Percentiles rank a stretch among this genome's conserved stretches.
These are phyloP conservation scores for Cyclopterus lumpus DNA, from an alignment of 2,797 vertebrate species.

Conservation along the genomic window DNA sequence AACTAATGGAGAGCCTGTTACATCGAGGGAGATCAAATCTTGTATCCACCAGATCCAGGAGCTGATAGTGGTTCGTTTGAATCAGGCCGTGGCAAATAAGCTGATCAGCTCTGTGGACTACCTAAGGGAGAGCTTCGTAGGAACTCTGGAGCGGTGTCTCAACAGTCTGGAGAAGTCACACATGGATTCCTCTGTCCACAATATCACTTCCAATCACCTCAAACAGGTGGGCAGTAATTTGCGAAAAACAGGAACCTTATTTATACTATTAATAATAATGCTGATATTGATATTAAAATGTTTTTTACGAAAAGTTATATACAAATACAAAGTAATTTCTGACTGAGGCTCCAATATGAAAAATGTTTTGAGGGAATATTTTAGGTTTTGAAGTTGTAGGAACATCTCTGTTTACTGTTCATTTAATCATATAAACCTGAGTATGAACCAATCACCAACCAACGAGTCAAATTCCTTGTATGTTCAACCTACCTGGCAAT, in stretches of 20 bases:
- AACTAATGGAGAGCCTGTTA: constrained; percentile 91
- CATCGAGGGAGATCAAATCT: constrained; percentile 92
- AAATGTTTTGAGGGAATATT: neutral
- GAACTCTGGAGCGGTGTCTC: constrained; percentile 95
- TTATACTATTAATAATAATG: neutral
- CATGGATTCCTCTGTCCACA: constrained; percentile 87
- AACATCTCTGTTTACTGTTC: neutral
- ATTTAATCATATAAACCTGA: neutral
- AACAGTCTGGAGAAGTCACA: constrained; percentile 94
- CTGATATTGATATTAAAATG: neutral
- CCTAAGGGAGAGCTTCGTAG: constrained; percentile 96
- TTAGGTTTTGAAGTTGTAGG: neutral
- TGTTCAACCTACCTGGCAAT: too few relatives aligned
- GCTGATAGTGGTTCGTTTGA: constrained; percentile 92
- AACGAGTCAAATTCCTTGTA: too few relatives aligned
- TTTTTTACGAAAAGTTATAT: neutral
- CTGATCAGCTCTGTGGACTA: constrained; percentile 97
- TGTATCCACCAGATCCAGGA: constrained; percentile 98
- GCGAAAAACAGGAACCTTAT: neutral
- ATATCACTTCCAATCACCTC: constrained; percentile 93
- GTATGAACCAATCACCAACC: neutral
- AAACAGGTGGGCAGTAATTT: constrained; percentile 82
- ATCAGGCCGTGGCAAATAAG: constrained; percentile 97
- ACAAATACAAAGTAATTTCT: neutral
- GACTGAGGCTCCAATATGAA: neutral